Percentiles rank a stretch among this genome's conserved stretches.
Evolutionary conservation across 2,113 vertebrate species (phyloP).

Genomic region (Cyanoderma ruficeps): DNA sequence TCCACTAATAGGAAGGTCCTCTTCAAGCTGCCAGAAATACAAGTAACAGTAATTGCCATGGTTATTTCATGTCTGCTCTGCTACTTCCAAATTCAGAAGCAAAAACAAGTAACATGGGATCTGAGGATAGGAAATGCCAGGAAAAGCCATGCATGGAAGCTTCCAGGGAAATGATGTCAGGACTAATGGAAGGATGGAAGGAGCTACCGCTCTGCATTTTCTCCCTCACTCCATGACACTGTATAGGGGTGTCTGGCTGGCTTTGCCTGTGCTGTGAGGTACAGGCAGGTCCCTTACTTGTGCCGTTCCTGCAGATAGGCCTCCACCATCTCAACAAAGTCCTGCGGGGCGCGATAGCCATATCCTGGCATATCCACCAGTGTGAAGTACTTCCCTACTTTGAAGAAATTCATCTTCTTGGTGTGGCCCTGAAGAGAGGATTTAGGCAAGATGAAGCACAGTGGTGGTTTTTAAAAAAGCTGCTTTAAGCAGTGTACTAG

Average conservation of each 20-base stretch:
- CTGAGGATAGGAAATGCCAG: not conserved
- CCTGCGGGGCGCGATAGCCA: conserved; percentile 84
- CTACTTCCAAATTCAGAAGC: not conserved
- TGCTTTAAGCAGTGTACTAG: not conserved
- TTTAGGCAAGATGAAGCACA: not conserved
- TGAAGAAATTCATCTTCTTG: conserved; percentile 97
- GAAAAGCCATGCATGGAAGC: not conserved
- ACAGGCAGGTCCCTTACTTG: conserved; percentile 75
- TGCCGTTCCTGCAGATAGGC: conserved; percentile 84
- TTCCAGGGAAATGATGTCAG: not conserved
- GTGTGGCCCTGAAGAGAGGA: conserved; percentile 86
- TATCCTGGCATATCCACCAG: conserved; percentile 97
- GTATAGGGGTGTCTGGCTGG: rapidly evolving
- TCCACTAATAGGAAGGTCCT: conserved; percentile 93
- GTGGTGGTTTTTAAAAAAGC: not conserved
- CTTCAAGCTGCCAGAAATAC: conserved; percentile 79
- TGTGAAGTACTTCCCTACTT: conserved; percentile 86
- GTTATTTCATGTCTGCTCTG: not conserved
- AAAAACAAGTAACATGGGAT: not conserved
- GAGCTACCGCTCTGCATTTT: not conserved
- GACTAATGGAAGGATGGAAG: not conserved
- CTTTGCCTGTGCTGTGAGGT: not conserved
- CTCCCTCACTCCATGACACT: not conserved
- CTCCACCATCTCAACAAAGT: conserved; percentile 95
- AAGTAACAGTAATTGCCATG: not conserved